Percentiles rank a stretch among this genome's conserved stretches.
Conservation (phyloP, 2,113 vertebrate genomes). For the Notothenia rossii region DNA sequence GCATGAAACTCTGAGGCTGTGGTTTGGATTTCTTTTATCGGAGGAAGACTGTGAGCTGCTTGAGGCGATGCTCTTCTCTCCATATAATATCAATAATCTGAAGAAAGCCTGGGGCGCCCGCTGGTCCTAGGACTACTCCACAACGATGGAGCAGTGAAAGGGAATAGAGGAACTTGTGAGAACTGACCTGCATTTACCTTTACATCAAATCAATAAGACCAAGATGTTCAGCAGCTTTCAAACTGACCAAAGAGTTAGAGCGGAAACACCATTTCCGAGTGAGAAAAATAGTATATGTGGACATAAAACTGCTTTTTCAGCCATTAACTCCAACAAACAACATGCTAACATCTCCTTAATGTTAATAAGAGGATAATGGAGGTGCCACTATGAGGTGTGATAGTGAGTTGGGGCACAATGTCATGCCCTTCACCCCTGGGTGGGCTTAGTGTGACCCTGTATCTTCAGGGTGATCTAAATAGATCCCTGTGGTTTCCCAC, state of each 20-base stretch:
- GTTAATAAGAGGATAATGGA: conserved; percentile 59
- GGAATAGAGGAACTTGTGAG: background rate
- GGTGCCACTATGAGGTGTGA: conserved; percentile 13
- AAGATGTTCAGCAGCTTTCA: background rate
- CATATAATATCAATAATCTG: background rate
- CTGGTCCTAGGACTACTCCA: conserved; percentile 6
- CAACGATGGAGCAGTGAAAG: background rate
- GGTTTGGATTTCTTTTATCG: conserved; percentile 13
- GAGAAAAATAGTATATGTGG: conserved; percentile 1
- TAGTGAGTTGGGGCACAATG: background rate
- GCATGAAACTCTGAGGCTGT: background rate
- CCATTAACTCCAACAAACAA: conserved; percentile 20
- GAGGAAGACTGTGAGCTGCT: background rate
- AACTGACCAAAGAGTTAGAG: background rate
- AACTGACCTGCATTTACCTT: background rate
- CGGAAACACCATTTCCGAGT: background rate
- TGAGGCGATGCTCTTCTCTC: conserved; percentile 4
- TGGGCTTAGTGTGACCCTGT: conserved; percentile 7
- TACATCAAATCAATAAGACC: background rate
- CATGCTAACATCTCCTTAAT: conserved; percentile 27
- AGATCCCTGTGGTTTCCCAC: background rate
- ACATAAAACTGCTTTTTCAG: conserved; percentile 1
- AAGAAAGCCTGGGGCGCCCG: background rate
- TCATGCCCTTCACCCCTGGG: background rate
- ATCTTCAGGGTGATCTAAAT: background rate